Percentiles rank a stretch among this genome's conserved stretches.
phyloP scores from a whole-genome alignment of 2,888 invertebrate genomes.

The Melipona bicolor region DNA sequence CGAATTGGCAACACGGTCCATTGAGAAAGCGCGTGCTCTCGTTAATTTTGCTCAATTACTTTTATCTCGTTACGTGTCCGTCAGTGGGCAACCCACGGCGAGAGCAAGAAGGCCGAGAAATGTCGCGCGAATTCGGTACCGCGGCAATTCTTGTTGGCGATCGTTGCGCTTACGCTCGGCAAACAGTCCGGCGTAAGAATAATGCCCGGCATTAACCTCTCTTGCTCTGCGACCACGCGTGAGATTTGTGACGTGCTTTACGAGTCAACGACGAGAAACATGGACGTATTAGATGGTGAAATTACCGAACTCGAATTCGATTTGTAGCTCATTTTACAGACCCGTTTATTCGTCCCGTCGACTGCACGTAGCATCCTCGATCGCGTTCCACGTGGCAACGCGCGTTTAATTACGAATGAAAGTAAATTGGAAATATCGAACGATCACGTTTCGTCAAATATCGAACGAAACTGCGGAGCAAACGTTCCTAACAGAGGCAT shows the following conservation, averaged over 20 bases:
- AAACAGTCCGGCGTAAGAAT: slow-evolving; percentile 51
- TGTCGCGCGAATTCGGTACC: background rate
- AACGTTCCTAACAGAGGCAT: too few relatives aligned
- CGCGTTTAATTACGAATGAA: too few relatives aligned
- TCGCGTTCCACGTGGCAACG: too few relatives aligned
- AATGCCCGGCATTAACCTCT: slow-evolving; percentile 53
- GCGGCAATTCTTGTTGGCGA: slow-evolving; percentile 23
- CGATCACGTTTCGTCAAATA: too few relatives aligned
- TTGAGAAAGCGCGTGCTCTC: background rate
- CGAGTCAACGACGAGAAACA: background rate
- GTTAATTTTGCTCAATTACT: slow-evolving; percentile 51
- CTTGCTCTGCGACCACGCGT: background rate
- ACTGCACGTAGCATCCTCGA: too few relatives aligned
- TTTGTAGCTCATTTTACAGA: background rate
- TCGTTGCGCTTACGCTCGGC: slow-evolving; percentile 35
- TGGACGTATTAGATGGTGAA: background rate
- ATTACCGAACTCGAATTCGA: background rate
- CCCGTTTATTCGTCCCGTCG: too few relatives aligned
- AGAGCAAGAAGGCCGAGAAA: slow-evolving; percentile 23
- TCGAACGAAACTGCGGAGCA: too few relatives aligned
- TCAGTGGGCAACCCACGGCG: slow-evolving; percentile 18
- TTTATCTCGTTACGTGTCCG: slow-evolving; percentile 33
- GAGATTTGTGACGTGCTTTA: background rate
- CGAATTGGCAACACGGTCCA: slow-evolving; percentile 10
- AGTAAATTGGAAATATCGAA: too few relatives aligned